These are phyloP conservation scores for Centrocercus urophasianus DNA, from an alignment of 2,113 vertebrate genomes.

Conservation along the genomic window DNA sequence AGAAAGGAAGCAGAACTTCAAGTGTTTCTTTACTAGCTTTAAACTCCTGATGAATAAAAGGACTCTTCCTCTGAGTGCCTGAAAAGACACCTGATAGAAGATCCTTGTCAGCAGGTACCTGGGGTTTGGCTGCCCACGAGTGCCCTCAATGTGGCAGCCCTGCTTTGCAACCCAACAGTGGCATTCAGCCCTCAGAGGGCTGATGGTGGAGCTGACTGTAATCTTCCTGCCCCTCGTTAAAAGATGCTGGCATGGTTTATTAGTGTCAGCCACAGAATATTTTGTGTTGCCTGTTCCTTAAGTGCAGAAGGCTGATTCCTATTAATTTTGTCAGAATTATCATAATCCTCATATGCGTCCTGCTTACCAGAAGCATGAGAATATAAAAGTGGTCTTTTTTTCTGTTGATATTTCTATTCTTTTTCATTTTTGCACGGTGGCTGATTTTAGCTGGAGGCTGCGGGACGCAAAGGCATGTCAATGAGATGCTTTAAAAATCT, in stretches of 20 bases:
- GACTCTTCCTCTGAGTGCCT: background rate
- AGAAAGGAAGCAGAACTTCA: background rate
- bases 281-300: background rate
- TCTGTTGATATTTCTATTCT: background rate
- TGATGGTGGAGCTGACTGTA: background rate
- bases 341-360: background rate
- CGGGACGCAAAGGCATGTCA: background rate
- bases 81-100: background rate
- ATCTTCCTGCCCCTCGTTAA: background rate
- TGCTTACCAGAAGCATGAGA: background rate
- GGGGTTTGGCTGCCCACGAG: background rate
- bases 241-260: background rate
- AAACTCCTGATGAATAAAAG: background rate
- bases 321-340: background rate
- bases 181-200: background rate
- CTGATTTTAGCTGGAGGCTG: slow-evolving; percentile 24
- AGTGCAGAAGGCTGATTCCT: background rate
- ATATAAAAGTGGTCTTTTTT: background rate
- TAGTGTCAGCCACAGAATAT: background rate
- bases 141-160: background rate
- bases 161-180: background rate
- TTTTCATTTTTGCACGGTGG: background rate
- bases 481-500: background rate
- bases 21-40: background rate
- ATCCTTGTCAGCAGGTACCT: background rate